Evolutionary conservation across 2,888 invertebrate species (phyloP).

Genomic region (Chelonus formosanus): DNA sequence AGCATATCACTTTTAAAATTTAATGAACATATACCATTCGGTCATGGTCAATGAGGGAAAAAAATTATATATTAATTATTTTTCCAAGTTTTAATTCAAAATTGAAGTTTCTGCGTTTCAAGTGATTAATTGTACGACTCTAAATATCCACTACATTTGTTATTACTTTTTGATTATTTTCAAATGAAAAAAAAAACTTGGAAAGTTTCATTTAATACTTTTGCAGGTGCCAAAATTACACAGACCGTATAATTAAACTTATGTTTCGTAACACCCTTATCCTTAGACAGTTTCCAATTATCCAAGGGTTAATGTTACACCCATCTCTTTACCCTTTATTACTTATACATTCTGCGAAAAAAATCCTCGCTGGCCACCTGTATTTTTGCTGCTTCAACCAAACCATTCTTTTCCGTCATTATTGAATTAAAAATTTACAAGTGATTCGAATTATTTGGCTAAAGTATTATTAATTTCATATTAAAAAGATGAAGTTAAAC

Average conservation of each 20-base stretch:
- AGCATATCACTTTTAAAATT: too few relatives aligned
- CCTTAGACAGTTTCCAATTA: constrained; percentile 47
- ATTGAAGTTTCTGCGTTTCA: too few relatives aligned
- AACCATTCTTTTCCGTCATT: neutral
- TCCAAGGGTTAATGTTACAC: constrained; percentile 29
- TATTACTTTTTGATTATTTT: too few relatives aligned
- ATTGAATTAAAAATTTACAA: too few relatives aligned
- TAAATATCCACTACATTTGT: too few relatives aligned
- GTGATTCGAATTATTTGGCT: too few relatives aligned
- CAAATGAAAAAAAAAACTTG: too few relatives aligned
- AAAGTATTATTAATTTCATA: neutral
- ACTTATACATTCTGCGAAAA: neutral
- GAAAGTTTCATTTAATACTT: neutral
- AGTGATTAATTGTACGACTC: too few relatives aligned
- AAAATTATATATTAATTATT: too few relatives aligned
- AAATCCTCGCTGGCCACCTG: constrained; percentile 5
- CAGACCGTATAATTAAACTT: constrained; percentile 46
- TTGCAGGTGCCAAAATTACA: constrained; percentile 42
- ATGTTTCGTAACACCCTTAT: constrained; percentile 42
- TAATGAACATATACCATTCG: too few relatives aligned
- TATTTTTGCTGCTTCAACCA: neutral
- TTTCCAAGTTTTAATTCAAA: too few relatives aligned
- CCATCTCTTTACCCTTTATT: constrained; percentile 1
- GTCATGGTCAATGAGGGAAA: too few relatives aligned
- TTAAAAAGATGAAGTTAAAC: neutral